Percentiles rank a stretch among this genome's conserved stretches.
Evolutionary conservation across 2,113 vertebrate genomes (phyloP).

Genomic region (Epinephelus cyanopodus): DNA sequence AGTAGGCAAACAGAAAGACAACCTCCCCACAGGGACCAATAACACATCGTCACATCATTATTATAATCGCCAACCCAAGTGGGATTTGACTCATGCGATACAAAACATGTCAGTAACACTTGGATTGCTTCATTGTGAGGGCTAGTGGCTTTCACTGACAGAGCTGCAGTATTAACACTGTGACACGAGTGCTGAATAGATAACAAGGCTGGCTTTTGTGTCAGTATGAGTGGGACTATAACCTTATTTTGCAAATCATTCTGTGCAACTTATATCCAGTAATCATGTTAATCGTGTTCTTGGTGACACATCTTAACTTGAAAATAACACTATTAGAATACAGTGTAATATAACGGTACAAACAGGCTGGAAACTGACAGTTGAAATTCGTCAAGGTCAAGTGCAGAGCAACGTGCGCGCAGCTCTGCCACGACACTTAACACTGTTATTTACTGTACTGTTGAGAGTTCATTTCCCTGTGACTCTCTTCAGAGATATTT

Average conservation of each 20-base stretch:
- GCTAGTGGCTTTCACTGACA: neutral
- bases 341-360: neutral
- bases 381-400: slow-evolving; percentile 4
- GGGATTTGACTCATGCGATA: neutral
- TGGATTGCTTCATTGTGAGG: slow-evolving; percentile 1
- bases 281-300: neutral
- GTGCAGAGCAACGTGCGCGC: slow-evolving; percentile 12
- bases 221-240: neutral
- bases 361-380: neutral
- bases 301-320: no score
- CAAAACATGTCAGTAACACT: slow-evolving; percentile 8
- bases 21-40: neutral
- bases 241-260: neutral
- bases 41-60: slow-evolving; percentile 5
- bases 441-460: slow-evolving; percentile 29
- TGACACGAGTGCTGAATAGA: slow-evolving; percentile 4
- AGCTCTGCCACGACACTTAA: neutral
- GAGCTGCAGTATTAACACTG: neutral
- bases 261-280: neutral
- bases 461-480: slow-evolving; percentile 40
- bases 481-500: slow-evolving; percentile 42
- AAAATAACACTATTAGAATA: neutral
- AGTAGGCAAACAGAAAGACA: neutral
- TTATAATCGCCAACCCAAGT: neutral
- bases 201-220: neutral